Base-by-base conservation (phyloP, 2,113 vertebrate species). In the Nipponia nippon region DNA sequence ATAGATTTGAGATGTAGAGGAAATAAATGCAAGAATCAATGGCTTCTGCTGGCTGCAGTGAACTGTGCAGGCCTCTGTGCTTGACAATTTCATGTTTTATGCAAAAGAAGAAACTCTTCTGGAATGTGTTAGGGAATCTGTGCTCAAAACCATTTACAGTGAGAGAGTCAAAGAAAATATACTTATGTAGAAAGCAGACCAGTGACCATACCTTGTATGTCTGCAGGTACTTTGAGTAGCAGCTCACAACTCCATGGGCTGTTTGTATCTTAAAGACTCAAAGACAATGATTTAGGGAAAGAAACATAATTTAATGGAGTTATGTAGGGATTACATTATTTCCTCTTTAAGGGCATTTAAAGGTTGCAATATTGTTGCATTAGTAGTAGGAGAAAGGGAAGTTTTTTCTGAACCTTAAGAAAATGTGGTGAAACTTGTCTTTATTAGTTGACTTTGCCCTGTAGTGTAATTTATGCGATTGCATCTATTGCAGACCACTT, bases 11-110 rank as follows among this genome's bases (percentile, higher is more conserved):
- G 96, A 88, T 90, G 30, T 91, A 67, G 96, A 93, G 84, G 91
- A 95, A 98, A 97, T 97, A 94, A 96, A 97, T 86, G 94, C 94
- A n/a, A 82, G 91, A 95, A 97, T 96, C 96, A 87, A 87, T 90
- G 97, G 95, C 58, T 97, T 94, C 92, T 91, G 71, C 90, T 87
- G 94, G 96, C 97, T 89, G 81, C 94, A 83, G 62, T 94, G 97
- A 98, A 95, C 96, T 95, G 71, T 91, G 70, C 79, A 63, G 93
- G 89, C 73, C 73, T 92, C 86, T 6, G 76, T 0, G 17, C 77
- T 92, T 89, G 92, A 85, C 49, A 70, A 79, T 92, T 87, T 78
- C 95, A 97, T 97, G 95, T 98, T 98, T 98, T 97, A 98, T 98
- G 96, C 88, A 98, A 52, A 95, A 95, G 94, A 58, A 87, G 87